phyloP scores from a whole-genome alignment of 2,797 vertebrate species.

The Rhyacichthys aspro region DNA sequence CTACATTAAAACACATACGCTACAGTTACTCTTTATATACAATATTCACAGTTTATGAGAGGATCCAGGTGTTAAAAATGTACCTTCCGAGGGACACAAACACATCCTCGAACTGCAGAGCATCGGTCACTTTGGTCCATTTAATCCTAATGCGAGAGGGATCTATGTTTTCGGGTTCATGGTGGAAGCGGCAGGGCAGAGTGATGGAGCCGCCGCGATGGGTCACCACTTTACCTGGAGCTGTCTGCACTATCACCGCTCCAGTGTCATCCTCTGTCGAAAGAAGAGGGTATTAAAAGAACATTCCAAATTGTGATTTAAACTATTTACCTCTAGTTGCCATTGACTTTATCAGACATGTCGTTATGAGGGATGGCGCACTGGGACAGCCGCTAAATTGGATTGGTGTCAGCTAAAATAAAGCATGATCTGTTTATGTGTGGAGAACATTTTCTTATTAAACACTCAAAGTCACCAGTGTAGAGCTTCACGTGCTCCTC shows the following conservation, averaged over 20 bases:
- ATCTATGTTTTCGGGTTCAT: conserved; percentile 83
- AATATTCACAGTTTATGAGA: neutral
- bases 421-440: conserved; percentile 18
- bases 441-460: neutral
- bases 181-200: conserved; percentile 93
- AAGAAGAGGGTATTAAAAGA: neutral
- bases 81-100: conserved; percentile 89
- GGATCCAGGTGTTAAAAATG: conserved; percentile 5
- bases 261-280: conserved; percentile 90
- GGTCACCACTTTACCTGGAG: conserved; percentile 92
- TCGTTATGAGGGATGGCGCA: conserved; percentile 19
- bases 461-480: neutral
- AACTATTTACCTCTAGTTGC: conserved; percentile 3
- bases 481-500: neutral
- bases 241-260: conserved; percentile 92
- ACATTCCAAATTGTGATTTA: conserved; percentile 1
- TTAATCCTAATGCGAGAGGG: conserved; percentile 90
- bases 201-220: conserved; percentile 94
- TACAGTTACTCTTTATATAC: neutral
- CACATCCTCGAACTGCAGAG: conserved; percentile 88
- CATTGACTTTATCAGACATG: conserved; percentile 7
- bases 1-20: conserved; percentile 38
- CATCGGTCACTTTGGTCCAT: conserved; percentile 93
- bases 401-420: conserved; percentile 17
- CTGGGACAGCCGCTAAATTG: neutral